Base-by-base conservation (phyloP, 2,797 vertebrate genomes). In the Scomberomorus guttatus region DNA sequence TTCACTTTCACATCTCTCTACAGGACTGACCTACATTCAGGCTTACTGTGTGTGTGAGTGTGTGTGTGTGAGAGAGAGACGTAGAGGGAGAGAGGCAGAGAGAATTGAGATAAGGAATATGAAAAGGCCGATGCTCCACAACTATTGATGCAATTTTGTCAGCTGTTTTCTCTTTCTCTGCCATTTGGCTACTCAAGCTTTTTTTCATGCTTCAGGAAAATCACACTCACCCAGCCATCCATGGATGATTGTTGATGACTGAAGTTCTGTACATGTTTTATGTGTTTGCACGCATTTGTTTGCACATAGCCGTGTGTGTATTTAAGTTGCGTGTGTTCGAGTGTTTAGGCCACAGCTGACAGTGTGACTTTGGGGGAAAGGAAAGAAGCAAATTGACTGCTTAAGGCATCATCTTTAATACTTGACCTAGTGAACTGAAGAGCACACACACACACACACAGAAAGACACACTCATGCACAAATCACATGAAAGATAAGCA, bases 21-120 rank as follows among this genome's bases (percentile, higher is more conserved):
- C 83, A 91, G 91, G 79, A 85, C 76, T 95, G 93, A 94, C 93
- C 94, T 94, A 95, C 90, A 94, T 95, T 93, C 83, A 82, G 66
- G 71, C 71, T 66, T 58, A 65, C 63, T 75, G 20, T 76, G 73
- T 72, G 51, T 81, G 50, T 77, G 55, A 73, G 25, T 81, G 67
- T 68, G 68, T 77, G 67, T 79, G 39, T 71, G 65, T 60, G 22
- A 52, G 32, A 52, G 1, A 55, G 8, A 37, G 15, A 54, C 34
- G 32, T 18, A 29, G 34, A 60, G 15, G 20, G 44, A 74, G 37
- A 75, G 34, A 60, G 10, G 20, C 44, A 74, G 42, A 75, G 42
- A 70, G 20, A 66, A 57, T 2, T 63, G 54, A 72, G 71, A 79
- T 52, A 76, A 69, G 55, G 59, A n/a, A 80, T 63, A 51, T 59